phyloP scores from a whole-genome alignment of 1,140 invertebrate genomes.

The Meloidogyne chitwoodi region DNA sequence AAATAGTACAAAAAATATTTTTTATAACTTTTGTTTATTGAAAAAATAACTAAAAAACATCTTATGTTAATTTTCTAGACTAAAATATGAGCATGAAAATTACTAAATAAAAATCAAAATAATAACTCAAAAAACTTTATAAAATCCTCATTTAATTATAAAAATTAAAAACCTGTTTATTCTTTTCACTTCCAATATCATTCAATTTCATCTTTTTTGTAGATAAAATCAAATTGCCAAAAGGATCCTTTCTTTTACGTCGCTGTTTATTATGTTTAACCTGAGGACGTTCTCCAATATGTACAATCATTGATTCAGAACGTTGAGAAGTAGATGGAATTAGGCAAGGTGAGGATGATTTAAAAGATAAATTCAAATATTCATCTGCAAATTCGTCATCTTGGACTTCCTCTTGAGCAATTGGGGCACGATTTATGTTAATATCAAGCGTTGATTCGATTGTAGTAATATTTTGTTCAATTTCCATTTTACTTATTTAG shows the following conservation, averaged over 20 bases:
- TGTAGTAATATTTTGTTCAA: neutral
- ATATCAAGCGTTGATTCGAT: neutral
- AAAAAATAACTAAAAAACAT: too few species aligned
- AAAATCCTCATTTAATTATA: neutral
- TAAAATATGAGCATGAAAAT: too few species aligned
- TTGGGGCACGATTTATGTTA: neutral
- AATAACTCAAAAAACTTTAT: neutral
- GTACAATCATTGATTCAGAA: neutral
- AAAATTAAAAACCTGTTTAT: neutral
- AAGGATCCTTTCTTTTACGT: constrained; percentile 16
- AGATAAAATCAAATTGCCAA: constrained; percentile 14
- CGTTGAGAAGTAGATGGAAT: neutral
- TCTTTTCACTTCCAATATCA: neutral
- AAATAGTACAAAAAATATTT: too few species aligned
- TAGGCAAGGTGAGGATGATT: neutral
- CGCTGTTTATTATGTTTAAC: neutral
- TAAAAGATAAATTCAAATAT: neutral
- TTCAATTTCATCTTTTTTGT: constrained; percentile 19
- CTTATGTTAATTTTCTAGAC: too few species aligned
- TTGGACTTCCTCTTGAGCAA: neutral
- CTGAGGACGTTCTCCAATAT: neutral
- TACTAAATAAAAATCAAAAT: too few species aligned
- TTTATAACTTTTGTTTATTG: too few species aligned
- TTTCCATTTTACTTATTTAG: neutral
- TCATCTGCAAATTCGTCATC: neutral